Evolutionary conservation across 37 sponge, comb jelly and placozoan species (phyloP).

Genomic region (Cladorhizidae sp.): DNA sequence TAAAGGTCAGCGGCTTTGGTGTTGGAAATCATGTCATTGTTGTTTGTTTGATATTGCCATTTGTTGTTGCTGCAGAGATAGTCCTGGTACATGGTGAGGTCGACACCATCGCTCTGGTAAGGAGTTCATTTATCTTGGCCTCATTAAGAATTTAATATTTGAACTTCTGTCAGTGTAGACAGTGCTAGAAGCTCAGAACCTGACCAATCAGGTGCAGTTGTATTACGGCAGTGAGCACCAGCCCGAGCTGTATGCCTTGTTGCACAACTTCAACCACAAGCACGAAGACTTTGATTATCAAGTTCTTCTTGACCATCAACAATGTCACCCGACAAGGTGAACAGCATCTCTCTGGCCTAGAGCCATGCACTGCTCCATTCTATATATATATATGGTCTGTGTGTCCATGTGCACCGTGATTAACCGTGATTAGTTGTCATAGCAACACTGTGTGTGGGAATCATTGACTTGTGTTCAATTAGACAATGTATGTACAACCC

Average conservation of each 20-base stretch:
- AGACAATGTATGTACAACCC: too few relatives aligned
- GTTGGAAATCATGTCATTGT: too few relatives aligned
- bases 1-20: constrained; percentile 39
- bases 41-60: background rate
- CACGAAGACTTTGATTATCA: constrained; percentile 72
- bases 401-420: too few relatives aligned
- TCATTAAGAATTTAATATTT: background rate
- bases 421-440: too few relatives aligned
- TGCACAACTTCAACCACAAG: constrained; percentile 56
- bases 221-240: constrained; percentile 54
- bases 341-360: too few relatives aligned
- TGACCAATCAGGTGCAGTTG: constrained; percentile 81
- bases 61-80: constrained; percentile 26
- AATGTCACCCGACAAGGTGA: too few relatives aligned
- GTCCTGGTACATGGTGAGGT: constrained; percentile 74
- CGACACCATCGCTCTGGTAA: constrained; percentile 42
- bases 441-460: too few relatives aligned
- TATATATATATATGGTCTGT: too few relatives aligned
- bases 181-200: constrained; percentile 64
- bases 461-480: too few relatives aligned
- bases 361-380: too few relatives aligned
- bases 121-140: background rate
- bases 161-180: constrained; percentile 1
- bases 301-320: constrained; percentile 33
- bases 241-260: constrained; percentile 18